Evolutionary conservation across 2,888 invertebrate species (phyloP).

Genomic region (Amblyjoppa fuscipennis): DNA sequence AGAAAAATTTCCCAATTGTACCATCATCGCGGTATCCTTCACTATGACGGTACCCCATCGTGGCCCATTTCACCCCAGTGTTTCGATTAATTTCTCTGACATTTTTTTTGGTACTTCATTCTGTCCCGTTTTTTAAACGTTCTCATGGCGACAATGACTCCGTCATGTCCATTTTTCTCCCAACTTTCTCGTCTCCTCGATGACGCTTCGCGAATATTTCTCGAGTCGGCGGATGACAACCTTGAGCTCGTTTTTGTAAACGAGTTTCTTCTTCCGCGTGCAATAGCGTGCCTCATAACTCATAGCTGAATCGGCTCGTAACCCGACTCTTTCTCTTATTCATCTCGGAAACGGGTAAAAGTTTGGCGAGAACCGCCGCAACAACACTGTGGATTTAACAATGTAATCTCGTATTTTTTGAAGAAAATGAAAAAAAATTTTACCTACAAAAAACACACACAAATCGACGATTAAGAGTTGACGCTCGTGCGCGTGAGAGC

Average conservation of each 20-base stretch:
- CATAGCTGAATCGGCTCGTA: slow-evolving; percentile 14
- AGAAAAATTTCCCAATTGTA: too few species aligned
- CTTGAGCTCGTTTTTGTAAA: slow-evolving; percentile 27
- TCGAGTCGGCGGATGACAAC: slow-evolving; percentile 29
- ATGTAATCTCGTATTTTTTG: not conserved
- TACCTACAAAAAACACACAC: too few species aligned
- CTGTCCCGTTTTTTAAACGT: not conserved
- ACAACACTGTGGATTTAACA: not conserved
- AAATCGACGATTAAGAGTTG: not conserved
- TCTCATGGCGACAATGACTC: not conserved
- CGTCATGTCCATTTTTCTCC: not conserved
- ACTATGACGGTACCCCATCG: too few species aligned
- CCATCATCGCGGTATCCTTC: too few species aligned
- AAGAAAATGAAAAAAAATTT: not conserved
- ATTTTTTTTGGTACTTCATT: too few species aligned
- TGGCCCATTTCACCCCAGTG: too few species aligned
- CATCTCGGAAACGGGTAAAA: not conserved
- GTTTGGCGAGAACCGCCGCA: not conserved
- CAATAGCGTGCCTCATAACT: slow-evolving; percentile 20
- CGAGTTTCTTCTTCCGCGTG: slow-evolving; percentile 38
- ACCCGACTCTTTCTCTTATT: not conserved
- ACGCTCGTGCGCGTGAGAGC: not conserved
- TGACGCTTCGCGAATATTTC: slow-evolving; percentile 27
- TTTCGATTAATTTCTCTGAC: too few species aligned
- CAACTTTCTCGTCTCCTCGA: slow-evolving; percentile 2